These are phyloP conservation scores for Poecilia picta DNA, from an alignment of 2,797 vertebrate genomes.

Conservation along the genomic window DNA sequence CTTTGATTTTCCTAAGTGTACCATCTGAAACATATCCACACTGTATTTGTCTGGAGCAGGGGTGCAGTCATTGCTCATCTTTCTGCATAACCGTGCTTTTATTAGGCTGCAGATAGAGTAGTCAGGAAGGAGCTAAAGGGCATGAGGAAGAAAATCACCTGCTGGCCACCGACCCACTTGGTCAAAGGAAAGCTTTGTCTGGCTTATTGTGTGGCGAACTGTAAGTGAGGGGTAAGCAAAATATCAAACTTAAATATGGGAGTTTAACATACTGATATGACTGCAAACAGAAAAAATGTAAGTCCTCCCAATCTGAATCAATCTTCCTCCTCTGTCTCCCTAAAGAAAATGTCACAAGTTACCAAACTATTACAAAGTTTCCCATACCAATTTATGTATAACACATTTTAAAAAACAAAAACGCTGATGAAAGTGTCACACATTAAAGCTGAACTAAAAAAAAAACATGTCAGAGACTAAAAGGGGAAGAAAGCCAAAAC, in stretches of 20 bases:
- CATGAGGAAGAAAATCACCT: slow-evolving; percentile 69
- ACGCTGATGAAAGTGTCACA: not conserved
- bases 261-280: not conserved
- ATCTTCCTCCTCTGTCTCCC: not conserved
- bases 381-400: not conserved
- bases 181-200: slow-evolving; percentile 50
- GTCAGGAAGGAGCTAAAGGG: slow-evolving; percentile 60
- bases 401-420: not conserved
- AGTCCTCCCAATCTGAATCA: not conserved
- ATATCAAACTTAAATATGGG: not conserved
- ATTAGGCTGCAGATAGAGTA: slow-evolving; percentile 46
- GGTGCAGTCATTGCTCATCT: slow-evolving; percentile 29
- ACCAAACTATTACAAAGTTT: not conserved
- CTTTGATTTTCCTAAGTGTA: slow-evolving; percentile 25
- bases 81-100: slow-evolving; percentile 55
- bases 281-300: not conserved
- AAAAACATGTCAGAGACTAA: not conserved
- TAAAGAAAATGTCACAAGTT: not conserved
- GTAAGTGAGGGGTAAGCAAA: not conserved
- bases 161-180: slow-evolving; percentile 59
- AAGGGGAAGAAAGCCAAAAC: not conserved
- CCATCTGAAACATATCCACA: not conserved
- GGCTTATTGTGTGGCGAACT: slow-evolving; percentile 8
- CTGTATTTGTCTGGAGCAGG: slow-evolving; percentile 27
- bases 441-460: not conserved